phyloP scores from a whole-genome alignment of 2,113 vertebrate species.

The Scartelaos histophorus region DNA sequence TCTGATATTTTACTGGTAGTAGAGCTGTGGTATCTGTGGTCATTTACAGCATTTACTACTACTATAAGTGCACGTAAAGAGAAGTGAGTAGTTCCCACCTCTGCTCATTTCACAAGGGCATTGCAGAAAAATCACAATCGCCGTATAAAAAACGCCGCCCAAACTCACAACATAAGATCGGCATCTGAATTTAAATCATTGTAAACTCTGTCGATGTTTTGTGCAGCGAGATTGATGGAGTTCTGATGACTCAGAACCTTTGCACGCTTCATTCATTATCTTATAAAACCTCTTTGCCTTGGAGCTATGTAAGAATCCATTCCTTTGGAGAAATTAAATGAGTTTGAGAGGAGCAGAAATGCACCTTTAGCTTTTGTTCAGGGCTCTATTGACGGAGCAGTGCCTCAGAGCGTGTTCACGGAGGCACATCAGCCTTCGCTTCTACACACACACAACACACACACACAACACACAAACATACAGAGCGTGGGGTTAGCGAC shows the following conservation, averaged over 20 bases:
- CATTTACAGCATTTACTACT: no score
- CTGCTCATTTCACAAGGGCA: neutral
- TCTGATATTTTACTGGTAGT: no score
- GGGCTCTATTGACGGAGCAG: neutral
- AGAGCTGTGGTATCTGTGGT: no score
- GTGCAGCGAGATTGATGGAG: slow-evolving; percentile 29
- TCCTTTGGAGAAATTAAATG: neutral
- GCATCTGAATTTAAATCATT: neutral
- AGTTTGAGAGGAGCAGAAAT: neutral
- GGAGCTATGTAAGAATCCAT: neutral
- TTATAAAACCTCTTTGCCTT: slow-evolving; percentile 18
- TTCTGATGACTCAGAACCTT: slow-evolving; percentile 24
- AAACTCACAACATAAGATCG: neutral
- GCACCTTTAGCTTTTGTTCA: slow-evolving; percentile 3
- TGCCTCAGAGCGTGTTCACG: neutral
- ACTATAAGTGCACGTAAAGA: no score
- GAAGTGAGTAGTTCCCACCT: no score
- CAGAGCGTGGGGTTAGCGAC: neutral
- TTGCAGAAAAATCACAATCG: neutral
- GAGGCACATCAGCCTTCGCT: neutral
- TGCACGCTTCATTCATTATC: slow-evolving; percentile 25
- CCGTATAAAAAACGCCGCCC: neutral
- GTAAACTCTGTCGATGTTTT: neutral
- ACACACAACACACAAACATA: neutral
- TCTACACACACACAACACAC: neutral